phyloP scores from a whole-genome alignment of 2,797 vertebrate genomes.

The Graptemys geographica region DNA sequence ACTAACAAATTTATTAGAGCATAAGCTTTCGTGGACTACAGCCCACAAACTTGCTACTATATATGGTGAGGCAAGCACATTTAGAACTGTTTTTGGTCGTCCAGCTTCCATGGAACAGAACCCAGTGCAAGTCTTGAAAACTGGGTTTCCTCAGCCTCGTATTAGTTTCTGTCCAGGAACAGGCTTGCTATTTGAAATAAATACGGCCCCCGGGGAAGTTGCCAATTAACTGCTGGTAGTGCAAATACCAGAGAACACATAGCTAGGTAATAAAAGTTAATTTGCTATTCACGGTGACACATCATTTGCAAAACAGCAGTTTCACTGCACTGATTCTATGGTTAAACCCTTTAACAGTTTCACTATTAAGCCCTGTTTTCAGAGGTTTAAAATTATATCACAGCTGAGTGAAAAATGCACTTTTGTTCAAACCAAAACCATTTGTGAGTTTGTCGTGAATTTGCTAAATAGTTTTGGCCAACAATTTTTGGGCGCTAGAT shows the following conservation, averaged over 20 bases:
- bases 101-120: not conserved
- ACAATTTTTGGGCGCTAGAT: not conserved
- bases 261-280: not conserved
- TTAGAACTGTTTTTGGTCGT: not conserved
- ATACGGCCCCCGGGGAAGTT: not conserved
- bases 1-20: too few relatives aligned
- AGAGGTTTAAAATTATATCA: conserved; percentile 6
- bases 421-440: not conserved
- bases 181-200: not conserved
- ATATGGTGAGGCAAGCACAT: not conserved
- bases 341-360: not conserved
- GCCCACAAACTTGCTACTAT: too few relatives aligned
- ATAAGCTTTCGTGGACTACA: too few relatives aligned
- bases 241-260: not conserved
- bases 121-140: not conserved
- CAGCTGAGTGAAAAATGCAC: not conserved
- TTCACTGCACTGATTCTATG: not conserved
- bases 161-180: not conserved
- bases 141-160: not conserved
- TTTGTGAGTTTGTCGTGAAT: not conserved
- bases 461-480: not conserved
- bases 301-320: not conserved
- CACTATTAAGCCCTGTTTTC: not conserved
- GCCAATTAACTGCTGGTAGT: not conserved
- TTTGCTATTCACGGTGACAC: not conserved